Evolutionary conservation across 2,888 invertebrate species (phyloP), one percentile per base, ranked within the genome.

Genomic region (Sclerodermus sp.): DNA sequence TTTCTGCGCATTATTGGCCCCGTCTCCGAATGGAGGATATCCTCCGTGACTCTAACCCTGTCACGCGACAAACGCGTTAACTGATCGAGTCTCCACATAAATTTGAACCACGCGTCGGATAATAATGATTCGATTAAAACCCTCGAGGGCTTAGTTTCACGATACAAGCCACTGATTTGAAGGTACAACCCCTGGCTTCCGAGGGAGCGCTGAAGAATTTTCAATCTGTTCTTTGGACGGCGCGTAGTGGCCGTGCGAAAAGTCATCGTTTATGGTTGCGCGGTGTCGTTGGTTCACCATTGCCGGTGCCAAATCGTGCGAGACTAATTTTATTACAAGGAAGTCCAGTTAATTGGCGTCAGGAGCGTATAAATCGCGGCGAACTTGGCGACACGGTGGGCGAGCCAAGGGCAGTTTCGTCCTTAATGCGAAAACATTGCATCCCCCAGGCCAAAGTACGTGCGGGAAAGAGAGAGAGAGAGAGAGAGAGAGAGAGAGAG

Each of bases 351-450:
- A 71, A 70, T 72, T 66, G 64, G 64, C 57, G 60, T 56, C 55
- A 48, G 60, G 51, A 58, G 54, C 68, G 60, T 59, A 68, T 71
- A 67, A 70, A 71, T 56, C 53, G 55, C 58, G 59, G 57, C 41
- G 47, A 40, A 40, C 49, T 42, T 49, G 49, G 40, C 49, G 49
- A 47, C 53, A 34, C 42, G 46, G 44, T 31, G 42, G 42, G 45
- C 51, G 32, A 42, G 40, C 44, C 42, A 43, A 58, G 58, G 58
- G 58, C 61, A 65, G 65, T 66, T 68, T 68, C 58, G 54, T 58
- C 58, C 62, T 64, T 67, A 66, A 66, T 67, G 54, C 61, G 66
- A 65, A 70, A 67, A 70, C 66, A 70, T 66, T 62, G 67, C 58
- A 52, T 62, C 57, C 49, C 54, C 52, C 29, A 41, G 53, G 45